phyloP scores from a whole-genome alignment of 2,113 vertebrate genomes.

The Fulmarus glacialis region DNA sequence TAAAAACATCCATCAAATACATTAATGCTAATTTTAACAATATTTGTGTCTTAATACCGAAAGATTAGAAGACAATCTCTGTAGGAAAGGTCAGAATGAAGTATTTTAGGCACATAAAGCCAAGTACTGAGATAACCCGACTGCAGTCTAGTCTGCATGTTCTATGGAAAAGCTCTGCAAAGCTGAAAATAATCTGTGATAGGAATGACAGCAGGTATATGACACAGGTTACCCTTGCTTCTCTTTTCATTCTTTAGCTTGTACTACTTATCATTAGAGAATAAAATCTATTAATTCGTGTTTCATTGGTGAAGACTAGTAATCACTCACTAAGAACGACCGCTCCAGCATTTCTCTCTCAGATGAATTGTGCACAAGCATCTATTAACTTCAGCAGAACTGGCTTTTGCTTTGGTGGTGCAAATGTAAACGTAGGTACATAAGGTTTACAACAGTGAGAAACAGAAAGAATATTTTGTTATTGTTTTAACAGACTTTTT shows the following conservation, averaged over 20 bases:
- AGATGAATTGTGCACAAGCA: background rate
- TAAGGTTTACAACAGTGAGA: background rate
- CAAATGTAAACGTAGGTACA: background rate
- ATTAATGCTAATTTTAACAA: background rate
- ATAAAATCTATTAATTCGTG: background rate
- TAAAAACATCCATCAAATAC: background rate
- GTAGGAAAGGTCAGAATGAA: background rate
- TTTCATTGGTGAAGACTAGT: background rate
- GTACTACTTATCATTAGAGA: background rate
- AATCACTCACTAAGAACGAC: background rate
- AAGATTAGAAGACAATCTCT: background rate
- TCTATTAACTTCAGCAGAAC: background rate
- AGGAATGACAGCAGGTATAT: background rate
- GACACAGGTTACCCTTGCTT: background rate
- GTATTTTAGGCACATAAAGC: background rate
- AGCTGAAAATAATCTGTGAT: background rate
- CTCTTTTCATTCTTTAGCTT: background rate
- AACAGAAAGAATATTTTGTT: background rate
- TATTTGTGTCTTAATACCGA: background rate
- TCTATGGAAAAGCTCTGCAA: background rate
- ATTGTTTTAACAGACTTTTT: background rate
- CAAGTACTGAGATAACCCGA: background rate
- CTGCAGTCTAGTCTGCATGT: background rate
- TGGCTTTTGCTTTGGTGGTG: background rate
- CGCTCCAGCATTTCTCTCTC: background rate